Base-by-base conservation (phyloP, 2,113 vertebrate species). In the Ctenomys sociabilis region DNA sequence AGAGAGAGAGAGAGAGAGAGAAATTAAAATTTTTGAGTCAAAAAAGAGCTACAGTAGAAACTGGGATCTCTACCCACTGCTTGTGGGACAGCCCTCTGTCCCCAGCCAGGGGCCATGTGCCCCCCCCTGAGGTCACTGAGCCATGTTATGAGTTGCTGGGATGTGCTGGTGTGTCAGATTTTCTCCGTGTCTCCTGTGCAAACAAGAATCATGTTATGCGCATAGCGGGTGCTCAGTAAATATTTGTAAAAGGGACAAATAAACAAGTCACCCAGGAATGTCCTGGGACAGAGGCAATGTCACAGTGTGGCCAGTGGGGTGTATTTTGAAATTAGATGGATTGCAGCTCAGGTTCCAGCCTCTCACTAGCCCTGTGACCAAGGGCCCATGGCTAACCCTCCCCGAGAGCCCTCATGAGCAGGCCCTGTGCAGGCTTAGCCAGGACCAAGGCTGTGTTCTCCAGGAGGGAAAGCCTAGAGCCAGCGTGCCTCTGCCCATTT, bases 211-310 rank as follows among this genome's bases (percentile, higher is more conserved):
- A 5, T 22, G 78, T n/a, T 90, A 68, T 30, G 32, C 35, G 49
- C 73, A 63, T 72, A 91, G 63, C 49, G 40, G 66, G 78, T 89
- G 61, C 89, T 96, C 84, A 73, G 89, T 85, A 92, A 91, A 86
- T 94, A 94, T 96, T 89, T 95, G 78, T 84, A 68, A 88, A 92
- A 70, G 57, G n/a, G 63, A 88, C 66, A 96, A 72, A 95, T 81
- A 88, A 93, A 91, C 54, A 89, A 81, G 96, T 85, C 45, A 59
- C 61, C 72, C 49, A 72, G 87, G 95, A 94, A 97, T 95, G 90
- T 93, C 94, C 85, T 84, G 91, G 75, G 82, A 78, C 14, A 59
- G 45, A 92, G 54, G 83, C 19, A 43, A 63, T 12, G 5, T 81
- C 90, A 89, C 54, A 19, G 43, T n/a, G 13, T 7, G 14, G 57